Evolutionary conservation across 92 coral and sea anemone genomes (phyloP), one percentile per base, ranked within the genome.

Genomic region (Anthopleura xanthogrammica): DNA sequence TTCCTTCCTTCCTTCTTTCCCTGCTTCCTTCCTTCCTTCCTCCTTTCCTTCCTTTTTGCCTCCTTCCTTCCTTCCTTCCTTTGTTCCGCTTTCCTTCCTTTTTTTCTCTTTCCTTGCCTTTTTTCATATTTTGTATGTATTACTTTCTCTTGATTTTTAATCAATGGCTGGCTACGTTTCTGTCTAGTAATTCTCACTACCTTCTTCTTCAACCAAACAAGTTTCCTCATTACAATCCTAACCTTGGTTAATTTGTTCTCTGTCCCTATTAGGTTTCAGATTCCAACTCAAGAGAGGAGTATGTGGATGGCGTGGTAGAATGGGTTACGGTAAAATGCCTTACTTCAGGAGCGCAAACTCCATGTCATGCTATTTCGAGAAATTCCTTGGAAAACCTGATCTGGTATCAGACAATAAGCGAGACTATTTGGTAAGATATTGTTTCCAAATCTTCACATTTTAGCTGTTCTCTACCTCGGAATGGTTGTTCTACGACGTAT

Each of bases 311-410:
- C 16, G 19, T 5, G 83, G 83, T 6, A 80, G 72, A 5, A 24
- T 1, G 0, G 78, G 80, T 16, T 39, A 19, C n/a, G 12, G 23
- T 29, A 5, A 58, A 68, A 56, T 50, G 75, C 76, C 76, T 50
- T 83, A 83, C 80, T 54, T 83, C 72, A 55, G 11, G n/a, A 22
- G 68, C 22, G 81, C 50, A 11, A 23, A 23, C 14, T 42, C 19
- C 23, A 39, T 83, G 19, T n/a, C 50, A 1, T 83, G 86, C 58
- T 83, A 83, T 68, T 36, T 83, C 39, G 42, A 76, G 64, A 23
- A 55, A n/a, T 0, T 83, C 24, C 75, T 83, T 54, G 86, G 86
- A 40, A 75, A 75, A 43, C 86, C 86, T 42, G 78, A 83, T 52
- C 48, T 83, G 58, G 78, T 83, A 4, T 83, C 86, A 12, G 73